phyloP scores from a whole-genome alignment of 2,113 vertebrate genomes.

The Seriola rivoliana region DNA sequence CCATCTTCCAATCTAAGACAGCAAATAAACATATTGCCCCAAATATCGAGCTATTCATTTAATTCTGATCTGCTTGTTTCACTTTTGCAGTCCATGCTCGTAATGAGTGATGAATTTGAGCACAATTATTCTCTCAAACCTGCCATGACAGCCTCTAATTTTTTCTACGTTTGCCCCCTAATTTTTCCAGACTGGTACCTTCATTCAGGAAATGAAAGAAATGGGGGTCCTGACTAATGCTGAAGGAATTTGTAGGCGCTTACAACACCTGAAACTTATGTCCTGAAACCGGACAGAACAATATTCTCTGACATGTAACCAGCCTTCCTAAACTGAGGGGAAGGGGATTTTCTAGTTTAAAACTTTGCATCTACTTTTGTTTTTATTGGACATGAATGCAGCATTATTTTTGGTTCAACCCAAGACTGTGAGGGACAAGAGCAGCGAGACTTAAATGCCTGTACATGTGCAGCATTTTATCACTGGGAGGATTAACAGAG shows the following conservation, averaged over 20 bases:
- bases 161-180: neutral
- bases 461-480: neutral
- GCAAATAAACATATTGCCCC: neutral
- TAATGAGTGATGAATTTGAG: neutral
- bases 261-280: neutral
- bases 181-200: neutral
- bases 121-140: neutral
- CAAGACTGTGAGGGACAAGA: neutral
- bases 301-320: neutral
- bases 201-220: neutral
- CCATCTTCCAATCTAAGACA: neutral
- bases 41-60: neutral
- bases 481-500: neutral
- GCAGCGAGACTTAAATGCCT: neutral
- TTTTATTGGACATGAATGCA: slow-evolving; percentile 53
- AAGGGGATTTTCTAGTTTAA: neutral
- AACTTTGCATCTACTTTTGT: neutral
- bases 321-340: neutral
- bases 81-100: neutral
- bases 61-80: neutral
- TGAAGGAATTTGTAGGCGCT: neutral
- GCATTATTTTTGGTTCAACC: slow-evolving; percentile 9
- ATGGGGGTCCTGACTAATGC: neutral
- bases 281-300: neutral
- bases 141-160: neutral